Percentiles rank a stretch among this genome's conserved stretches.
These are phyloP conservation scores for Diplodus puntazzo DNA, from an alignment of 2,797 vertebrate species.

Conservation along the genomic window DNA sequence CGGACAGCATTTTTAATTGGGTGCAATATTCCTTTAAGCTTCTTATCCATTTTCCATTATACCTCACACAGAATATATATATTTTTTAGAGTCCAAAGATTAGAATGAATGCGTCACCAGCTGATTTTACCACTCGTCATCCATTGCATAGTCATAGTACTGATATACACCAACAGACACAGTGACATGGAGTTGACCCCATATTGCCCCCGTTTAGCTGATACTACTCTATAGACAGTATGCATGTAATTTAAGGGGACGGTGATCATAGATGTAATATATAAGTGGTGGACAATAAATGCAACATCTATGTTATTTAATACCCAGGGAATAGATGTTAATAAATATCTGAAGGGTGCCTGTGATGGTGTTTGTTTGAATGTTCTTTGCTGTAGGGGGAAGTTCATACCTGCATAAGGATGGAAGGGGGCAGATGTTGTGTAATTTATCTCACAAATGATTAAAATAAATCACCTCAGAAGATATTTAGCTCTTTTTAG, in stretches of 20 bases:
- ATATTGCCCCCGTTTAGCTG: background rate
- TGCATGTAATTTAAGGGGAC: background rate
- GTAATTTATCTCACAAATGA: background rate
- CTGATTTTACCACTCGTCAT: background rate
- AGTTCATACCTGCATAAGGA: no score
- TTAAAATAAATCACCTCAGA: background rate
- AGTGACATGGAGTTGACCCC: background rate
- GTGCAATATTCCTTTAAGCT: constrained; percentile 12
- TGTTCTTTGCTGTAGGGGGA: background rate
- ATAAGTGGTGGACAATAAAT: background rate
- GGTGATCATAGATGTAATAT: no score
- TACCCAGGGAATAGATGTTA: background rate
- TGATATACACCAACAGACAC: background rate
- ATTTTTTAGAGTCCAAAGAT: background rate
- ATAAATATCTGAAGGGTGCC: background rate
- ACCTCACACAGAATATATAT: background rate
- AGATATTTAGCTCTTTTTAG: background rate
- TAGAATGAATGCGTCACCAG: background rate
- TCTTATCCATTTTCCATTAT: background rate
- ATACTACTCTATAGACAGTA: background rate
- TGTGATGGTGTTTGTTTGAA: background rate
- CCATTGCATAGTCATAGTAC: background rate
- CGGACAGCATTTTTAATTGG: constrained; percentile 2
- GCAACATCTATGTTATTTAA: background rate
- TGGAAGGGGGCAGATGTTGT: no score